Conservation (phyloP, 2,797 vertebrate genomes). For the Macropus fuliginosus region DNA sequence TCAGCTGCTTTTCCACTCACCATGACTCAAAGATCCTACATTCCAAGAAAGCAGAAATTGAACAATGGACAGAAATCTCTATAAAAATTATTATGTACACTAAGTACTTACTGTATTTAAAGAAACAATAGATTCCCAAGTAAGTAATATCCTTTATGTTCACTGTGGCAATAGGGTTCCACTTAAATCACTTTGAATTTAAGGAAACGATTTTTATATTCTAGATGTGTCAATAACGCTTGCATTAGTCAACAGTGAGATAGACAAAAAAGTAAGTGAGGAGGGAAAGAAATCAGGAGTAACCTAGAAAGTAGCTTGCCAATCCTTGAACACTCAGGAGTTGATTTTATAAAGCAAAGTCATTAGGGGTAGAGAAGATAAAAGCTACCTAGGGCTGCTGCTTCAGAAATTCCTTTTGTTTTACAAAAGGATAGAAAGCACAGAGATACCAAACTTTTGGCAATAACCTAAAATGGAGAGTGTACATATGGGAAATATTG, state of each 20-base stretch:
- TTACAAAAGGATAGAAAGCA: neutral
- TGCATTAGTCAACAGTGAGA: slow-evolving; percentile 29
- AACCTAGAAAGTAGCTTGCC: slow-evolving; percentile 1
- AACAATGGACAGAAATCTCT: neutral
- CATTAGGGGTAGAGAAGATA: neutral
- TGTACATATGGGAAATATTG: neutral
- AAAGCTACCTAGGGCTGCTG: neutral
- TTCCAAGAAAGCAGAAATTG: neutral
- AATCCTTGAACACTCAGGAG: neutral
- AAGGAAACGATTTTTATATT: slow-evolving; percentile 16
- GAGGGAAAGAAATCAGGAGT: slow-evolving; percentile 3
- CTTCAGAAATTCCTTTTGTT: neutral
- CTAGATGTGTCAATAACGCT: neutral
- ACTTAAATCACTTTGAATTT: slow-evolving; percentile 29
- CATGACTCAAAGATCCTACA: slow-evolving; percentile 3
- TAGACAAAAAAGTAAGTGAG: neutral
- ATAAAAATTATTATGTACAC: neutral
- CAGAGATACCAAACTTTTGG: neutral
- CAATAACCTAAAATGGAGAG: neutral
- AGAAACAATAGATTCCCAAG: neutral
- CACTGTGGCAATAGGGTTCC: neutral
- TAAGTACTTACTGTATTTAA: neutral
- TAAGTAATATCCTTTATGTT: neutral
- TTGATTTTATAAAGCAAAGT: slow-evolving; percentile 1
- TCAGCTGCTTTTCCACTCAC: neutral